A percentile compares a stretch with the other conserved stretches of the same genome.
These are phyloP conservation scores for Drosophila punjabiensis DNA, from an alignment of 1,140 invertebrate species.

Conservation along the genomic window DNA sequence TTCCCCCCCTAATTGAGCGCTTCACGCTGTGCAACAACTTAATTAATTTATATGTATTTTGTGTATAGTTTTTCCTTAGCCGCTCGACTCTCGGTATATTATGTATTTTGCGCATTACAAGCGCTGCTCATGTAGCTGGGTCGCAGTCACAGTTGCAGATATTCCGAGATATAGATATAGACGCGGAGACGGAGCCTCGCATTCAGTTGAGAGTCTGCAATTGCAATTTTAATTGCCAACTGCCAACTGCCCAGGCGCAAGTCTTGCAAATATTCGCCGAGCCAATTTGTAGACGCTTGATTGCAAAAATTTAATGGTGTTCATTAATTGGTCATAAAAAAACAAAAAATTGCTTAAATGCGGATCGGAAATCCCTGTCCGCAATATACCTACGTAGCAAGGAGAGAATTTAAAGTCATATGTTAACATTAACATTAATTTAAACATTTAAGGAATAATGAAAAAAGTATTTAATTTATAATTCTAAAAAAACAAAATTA, in stretches of 20 bases:
- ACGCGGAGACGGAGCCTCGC: slow-evolving; percentile 6
- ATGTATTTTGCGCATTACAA: slow-evolving; percentile 63
- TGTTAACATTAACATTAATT: background rate
- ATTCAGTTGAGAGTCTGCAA: slow-evolving; percentile 56
- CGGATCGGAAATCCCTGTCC: slow-evolving; percentile 12
- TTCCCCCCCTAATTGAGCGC: slow-evolving; percentile 66
- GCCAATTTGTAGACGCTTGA: slow-evolving; percentile 80
- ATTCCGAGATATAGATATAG: slow-evolving; percentile 16
- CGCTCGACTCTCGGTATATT: slow-evolving; percentile 55
- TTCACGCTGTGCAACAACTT: slow-evolving; percentile 84
- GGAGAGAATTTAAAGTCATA: background rate
- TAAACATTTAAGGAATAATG: background rate
- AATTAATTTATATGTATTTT: slow-evolving; percentile 78
- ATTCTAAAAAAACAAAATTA: too few species aligned
- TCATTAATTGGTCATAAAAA: slow-evolving; percentile 77
- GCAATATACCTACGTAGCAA: background rate
- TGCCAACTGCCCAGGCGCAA: slow-evolving; percentile 50
- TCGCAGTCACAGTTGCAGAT: background rate
- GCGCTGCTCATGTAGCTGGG: slow-evolving; percentile 65
- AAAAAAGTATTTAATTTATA: background rate
- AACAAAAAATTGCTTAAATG: slow-evolving; percentile 65
- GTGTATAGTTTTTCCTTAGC: slow-evolving; percentile 35
- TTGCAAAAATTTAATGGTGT: slow-evolving; percentile 82
- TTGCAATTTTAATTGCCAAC: slow-evolving; percentile 79
- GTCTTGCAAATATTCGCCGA: slow-evolving; percentile 72